Base-by-base conservation (phyloP, 2,888 invertebrate species). In the Salpingus planirostris region DNA sequence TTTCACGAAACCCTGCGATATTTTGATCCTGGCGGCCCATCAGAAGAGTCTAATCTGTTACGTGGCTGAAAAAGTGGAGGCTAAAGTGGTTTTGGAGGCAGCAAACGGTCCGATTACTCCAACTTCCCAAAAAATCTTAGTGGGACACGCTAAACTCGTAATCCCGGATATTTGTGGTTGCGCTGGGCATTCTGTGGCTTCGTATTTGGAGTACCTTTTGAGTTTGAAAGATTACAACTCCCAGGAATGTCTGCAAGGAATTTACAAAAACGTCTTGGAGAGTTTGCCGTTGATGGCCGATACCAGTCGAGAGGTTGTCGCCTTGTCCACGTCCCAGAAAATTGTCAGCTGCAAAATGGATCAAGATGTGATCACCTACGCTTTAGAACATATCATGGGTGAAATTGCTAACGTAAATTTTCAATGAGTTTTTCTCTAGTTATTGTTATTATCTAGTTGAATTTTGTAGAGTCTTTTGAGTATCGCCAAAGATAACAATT, bases 121-220 rank as follows among this genome's bases (percentile, higher is more conserved):
- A 1, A 49, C 54, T 1, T 54, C 63, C 5, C 57, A 62, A 36
- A 57, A 48, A 47, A 58, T 59, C 29, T 43, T 64, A 12, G 40
- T 45, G 0, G 44, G 43, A 2, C 51, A 47, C 18, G 38, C 39
- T 1, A 58, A 54, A 39, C 33, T 64, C 2, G 52, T 64, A 4
- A 42, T 65, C 11, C 65, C 65, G 2, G 63, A 63, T 42, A 50
- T 65, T 27, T 55, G 55, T 22, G 52, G 56, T 3, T 57, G 55
- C 29, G 46, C 52, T 3, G 63, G 60, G 3, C 43, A 49, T 2
- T 51, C 55, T 2, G 38, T 64, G 3, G 53, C 53, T 7, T 56
- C 59, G 1, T 62, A 58, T 40, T 47, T 60, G 39, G 62, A 63
- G 37, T 59, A 59, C 40, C 31, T 58, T 24, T 46, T 50, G 29